Conservation (phyloP, 1,140 invertebrate genomes). For the Hylaeus volcanicus region DNA sequence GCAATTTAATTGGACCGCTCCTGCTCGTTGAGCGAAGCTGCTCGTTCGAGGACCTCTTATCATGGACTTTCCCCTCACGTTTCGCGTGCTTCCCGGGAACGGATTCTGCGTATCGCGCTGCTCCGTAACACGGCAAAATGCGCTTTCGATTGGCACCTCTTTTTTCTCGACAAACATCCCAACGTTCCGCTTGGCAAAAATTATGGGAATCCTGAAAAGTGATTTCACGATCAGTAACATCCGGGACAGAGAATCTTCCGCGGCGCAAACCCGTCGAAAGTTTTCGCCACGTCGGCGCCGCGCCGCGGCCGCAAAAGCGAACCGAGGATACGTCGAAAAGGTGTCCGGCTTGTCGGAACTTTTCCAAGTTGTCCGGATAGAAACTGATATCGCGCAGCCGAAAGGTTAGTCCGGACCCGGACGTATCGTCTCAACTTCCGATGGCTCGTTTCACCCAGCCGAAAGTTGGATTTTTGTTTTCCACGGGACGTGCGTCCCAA, state of each 20-base stretch:
- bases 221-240: constrained; percentile 33
- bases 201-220: constrained; percentile 51
- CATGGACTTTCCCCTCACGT: background rate
- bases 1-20: constrained; percentile 67
- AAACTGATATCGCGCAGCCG: constrained; percentile 46
- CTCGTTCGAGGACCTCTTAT: constrained; percentile 24
- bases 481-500: too few relatives aligned
- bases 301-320: background rate
- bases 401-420: constrained; percentile 17
- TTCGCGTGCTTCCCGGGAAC: constrained; percentile 23
- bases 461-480: constrained; percentile 49
- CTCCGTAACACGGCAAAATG: too few relatives aligned
- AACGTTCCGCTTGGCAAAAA: constrained; percentile 28
- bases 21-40: constrained; percentile 20
- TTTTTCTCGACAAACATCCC: background rate
- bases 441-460: constrained; percentile 9
- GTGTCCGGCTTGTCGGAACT: constrained; percentile 53
- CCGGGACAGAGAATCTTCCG: constrained; percentile 6
- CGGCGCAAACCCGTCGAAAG: constrained; percentile 42
- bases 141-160: background rate
- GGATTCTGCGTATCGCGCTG: constrained; percentile 8
- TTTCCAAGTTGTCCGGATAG: constrained; percentile 39
- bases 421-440: constrained; percentile 38
- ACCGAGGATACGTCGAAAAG: constrained; percentile 42
- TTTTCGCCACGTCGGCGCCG: constrained; percentile 22